phyloP scores from a whole-genome alignment of 2,888 invertebrate genomes.

The Exocentrus adspersus region DNA sequence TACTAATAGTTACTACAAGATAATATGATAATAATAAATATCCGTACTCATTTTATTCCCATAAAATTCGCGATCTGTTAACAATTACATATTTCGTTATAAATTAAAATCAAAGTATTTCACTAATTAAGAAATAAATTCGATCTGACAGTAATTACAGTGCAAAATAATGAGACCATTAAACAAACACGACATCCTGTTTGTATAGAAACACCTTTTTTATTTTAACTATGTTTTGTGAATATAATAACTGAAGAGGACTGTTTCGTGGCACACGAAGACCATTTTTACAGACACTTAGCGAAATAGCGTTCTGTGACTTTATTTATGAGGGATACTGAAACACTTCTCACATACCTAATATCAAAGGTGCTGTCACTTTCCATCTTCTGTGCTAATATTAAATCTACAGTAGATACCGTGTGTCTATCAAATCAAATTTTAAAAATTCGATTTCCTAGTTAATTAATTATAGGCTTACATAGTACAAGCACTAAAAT shows the following conservation, averaged over 20 bases:
- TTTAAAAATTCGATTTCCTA: conserved; percentile 13
- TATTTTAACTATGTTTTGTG: background rate
- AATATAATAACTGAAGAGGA: background rate
- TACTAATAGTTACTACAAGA: no score
- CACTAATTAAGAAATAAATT: conserved; percentile 1
- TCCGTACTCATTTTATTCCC: no score
- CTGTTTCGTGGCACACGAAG: background rate
- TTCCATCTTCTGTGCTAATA: no score
- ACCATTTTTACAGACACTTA: no score
- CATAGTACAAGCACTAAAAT: background rate
- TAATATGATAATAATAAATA: no score
- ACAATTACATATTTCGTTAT: no score
- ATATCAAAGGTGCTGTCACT: no score
- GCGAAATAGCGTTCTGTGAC: no score
- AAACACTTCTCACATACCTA: background rate
- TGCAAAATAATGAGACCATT: background rate
- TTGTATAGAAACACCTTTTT: background rate
- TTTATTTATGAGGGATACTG: no score
- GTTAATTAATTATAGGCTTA: conserved; percentile 12
- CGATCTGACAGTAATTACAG: background rate
- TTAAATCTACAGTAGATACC: no score
- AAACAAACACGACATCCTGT: background rate
- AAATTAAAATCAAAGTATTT: no score
- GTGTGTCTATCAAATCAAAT: conserved; percentile 13
- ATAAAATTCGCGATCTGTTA: no score